Conservation (phyloP, 64 coral and sea anemone species). For the Porites lutea region DNA sequence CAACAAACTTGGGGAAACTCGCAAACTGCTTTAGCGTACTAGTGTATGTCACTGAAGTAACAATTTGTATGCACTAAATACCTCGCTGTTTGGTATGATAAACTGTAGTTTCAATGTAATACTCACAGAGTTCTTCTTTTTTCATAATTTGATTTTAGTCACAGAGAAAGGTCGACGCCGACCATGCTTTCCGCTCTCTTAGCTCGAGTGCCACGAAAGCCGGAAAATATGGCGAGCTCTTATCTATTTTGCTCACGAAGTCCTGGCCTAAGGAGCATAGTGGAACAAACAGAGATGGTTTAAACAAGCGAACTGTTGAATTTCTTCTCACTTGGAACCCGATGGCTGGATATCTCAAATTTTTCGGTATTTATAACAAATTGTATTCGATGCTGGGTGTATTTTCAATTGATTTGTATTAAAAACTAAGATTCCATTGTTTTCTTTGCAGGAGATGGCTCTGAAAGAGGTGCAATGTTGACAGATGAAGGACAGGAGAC, state of each 20-base stretch:
- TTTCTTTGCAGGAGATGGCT: conserved; percentile 1
- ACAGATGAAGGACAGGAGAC: conserved; percentile 17
- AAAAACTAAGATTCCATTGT: no score
- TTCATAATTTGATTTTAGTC: conserved; percentile 3
- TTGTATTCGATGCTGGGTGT: no score
- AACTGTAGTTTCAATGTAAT: no score
- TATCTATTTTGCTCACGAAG: conserved; percentile 14
- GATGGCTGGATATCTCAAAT: conserved; percentile 26
- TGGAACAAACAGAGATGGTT: background rate
- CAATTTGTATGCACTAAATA: no score
- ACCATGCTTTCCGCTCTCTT: background rate
- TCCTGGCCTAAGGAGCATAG: background rate
- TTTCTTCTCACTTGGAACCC: conserved; percentile 43
- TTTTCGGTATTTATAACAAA: background rate
- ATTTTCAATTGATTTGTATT: no score
- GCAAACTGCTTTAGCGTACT: no score
- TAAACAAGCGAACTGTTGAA: background rate
- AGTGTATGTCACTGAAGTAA: no score
- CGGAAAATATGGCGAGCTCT: background rate
- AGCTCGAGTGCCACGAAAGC: background rate
- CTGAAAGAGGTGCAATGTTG: conserved; percentile 28
- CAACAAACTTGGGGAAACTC: no score
- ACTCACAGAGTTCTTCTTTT: no score
- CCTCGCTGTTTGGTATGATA: no score
- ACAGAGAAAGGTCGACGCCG: background rate